Evolutionary conservation across 2,113 vertebrate genomes (phyloP).

Genomic region (Rana temporaria): DNA sequence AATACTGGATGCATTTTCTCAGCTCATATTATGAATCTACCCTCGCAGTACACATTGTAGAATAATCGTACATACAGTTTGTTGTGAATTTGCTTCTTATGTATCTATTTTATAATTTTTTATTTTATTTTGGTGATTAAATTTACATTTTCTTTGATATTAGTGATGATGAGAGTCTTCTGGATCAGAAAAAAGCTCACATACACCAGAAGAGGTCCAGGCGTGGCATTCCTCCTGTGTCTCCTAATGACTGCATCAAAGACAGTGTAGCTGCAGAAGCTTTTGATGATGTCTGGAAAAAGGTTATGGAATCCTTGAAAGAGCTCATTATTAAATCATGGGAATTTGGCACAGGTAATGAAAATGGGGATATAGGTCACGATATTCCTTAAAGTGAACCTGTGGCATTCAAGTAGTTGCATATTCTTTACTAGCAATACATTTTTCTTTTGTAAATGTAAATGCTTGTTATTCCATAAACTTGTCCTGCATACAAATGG

Average conservation of each 20-base stretch:
- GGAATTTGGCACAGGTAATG: conserved; percentile 61
- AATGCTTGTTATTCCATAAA: too few species aligned
- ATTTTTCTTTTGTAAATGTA: too few species aligned
- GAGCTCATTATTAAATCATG: conserved; percentile 76
- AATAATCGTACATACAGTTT: too few species aligned
- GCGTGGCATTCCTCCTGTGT: conserved; percentile 77
- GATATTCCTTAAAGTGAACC: too few species aligned
- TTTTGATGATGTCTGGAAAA: conserved; percentile 79
- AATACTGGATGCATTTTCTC: too few species aligned
- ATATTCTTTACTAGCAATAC: too few species aligned
- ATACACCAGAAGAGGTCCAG: conserved; percentile 62
- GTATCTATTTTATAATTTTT: not conserved
- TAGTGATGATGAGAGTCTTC: conserved; percentile 72
- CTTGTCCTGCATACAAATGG: too few species aligned
- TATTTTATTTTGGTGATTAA: conserved; percentile 42
- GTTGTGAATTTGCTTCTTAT: not conserved
- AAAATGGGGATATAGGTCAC: not conserved
- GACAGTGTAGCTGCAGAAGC: conserved; percentile 77
- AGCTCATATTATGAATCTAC: too few species aligned
- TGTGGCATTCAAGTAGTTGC: too few species aligned
- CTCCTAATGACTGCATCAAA: conserved; percentile 80
- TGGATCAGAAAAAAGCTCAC: conserved; percentile 65
- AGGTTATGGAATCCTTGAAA: conserved; percentile 69
- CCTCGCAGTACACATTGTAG: too few species aligned
- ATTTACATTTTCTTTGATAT: conserved; percentile 63